Conservation (phyloP, 2,888 invertebrate species). For the Chrysopilus asiliformis region DNA sequence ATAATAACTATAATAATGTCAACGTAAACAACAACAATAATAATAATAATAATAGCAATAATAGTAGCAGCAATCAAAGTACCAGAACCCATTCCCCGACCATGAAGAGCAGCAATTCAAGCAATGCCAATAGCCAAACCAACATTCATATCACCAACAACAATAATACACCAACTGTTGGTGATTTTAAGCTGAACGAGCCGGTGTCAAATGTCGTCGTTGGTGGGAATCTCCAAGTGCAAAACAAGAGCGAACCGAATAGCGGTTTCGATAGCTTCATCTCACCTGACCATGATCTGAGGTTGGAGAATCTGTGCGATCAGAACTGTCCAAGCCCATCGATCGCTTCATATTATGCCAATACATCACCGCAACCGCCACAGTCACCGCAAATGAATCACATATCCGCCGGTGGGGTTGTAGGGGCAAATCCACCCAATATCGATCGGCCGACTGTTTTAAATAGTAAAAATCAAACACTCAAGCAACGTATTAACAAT, state of each 20-base stretch:
- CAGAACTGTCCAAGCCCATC: constrained; percentile 41
- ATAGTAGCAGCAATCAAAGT: constrained; percentile 5
- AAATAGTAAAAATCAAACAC: constrained; percentile 47
- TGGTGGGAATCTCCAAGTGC: constrained; percentile 13
- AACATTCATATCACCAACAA: constrained; percentile 18
- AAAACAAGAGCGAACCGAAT: constrained; percentile 29
- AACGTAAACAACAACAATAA: constrained; percentile 12
- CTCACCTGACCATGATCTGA: constrained; percentile 26
- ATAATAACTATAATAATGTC: constrained; percentile 15
- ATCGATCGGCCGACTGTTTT: constrained; percentile 28
- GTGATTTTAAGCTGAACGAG: constrained; percentile 34
- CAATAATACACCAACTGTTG: constrained; percentile 9
- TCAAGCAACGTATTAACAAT: constrained; percentile 79
- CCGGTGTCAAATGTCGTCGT: constrained; percentile 31
- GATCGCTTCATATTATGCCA: constrained; percentile 45
- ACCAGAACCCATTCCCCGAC: constrained; percentile 6
- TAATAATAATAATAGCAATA: constrained; percentile 1
- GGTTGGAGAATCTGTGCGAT: constrained; percentile 35
- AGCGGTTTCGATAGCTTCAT: constrained; percentile 35
- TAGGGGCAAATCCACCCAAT: constrained; percentile 24
- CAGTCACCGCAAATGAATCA: constrained; percentile 11
- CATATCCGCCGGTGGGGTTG: background rate
- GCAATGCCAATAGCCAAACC: constrained; percentile 10
- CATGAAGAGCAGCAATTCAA: constrained; percentile 3
- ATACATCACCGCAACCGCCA: constrained; percentile 41